Conservation (phyloP, 2,113 vertebrate genomes). For the Thermophis baileyi region DNA sequence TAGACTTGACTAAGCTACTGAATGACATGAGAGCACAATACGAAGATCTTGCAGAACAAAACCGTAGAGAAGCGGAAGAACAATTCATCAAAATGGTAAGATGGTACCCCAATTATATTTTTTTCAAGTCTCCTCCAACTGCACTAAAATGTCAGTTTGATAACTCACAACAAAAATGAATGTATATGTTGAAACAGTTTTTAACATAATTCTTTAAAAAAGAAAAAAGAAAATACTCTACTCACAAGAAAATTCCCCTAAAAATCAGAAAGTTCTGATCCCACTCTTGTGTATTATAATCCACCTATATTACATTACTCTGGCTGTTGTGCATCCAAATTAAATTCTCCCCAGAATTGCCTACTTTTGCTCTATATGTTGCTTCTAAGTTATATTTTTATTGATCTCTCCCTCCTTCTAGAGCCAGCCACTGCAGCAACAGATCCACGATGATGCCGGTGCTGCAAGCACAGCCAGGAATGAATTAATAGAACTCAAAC, state of each 20-base stretch:
- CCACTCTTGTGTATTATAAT: background rate
- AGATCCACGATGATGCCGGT: conserved; percentile 49
- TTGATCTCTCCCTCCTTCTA: conserved; percentile 34
- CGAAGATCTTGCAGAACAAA: conserved; percentile 76
- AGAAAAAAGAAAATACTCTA: background rate
- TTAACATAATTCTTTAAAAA: background rate
- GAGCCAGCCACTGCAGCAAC: conserved; percentile 54
- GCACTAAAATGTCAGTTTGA: background rate
- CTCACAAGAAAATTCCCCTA: background rate
- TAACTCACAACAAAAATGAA: background rate
- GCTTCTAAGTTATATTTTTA: background rate
- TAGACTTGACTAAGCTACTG: conserved; percentile 58
- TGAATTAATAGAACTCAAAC: conserved; percentile 65
- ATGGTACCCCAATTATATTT: background rate
- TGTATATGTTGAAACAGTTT: background rate
- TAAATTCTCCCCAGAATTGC: background rate
- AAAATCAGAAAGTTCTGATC: background rate
- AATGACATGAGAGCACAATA: conserved; percentile 74
- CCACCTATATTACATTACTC: background rate
- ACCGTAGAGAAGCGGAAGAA: conserved; percentile 72
- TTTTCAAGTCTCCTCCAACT: background rate
- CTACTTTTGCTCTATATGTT: background rate
- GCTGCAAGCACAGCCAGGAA: conserved; percentile 48
- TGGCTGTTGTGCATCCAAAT: background rate
- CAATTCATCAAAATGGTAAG: conserved; percentile 76